A percentile compares a stretch with the other conserved stretches of the same genome.
Evolutionary conservation across 1,140 invertebrate species (phyloP).

Genomic region (Oscheius sp.): DNA sequence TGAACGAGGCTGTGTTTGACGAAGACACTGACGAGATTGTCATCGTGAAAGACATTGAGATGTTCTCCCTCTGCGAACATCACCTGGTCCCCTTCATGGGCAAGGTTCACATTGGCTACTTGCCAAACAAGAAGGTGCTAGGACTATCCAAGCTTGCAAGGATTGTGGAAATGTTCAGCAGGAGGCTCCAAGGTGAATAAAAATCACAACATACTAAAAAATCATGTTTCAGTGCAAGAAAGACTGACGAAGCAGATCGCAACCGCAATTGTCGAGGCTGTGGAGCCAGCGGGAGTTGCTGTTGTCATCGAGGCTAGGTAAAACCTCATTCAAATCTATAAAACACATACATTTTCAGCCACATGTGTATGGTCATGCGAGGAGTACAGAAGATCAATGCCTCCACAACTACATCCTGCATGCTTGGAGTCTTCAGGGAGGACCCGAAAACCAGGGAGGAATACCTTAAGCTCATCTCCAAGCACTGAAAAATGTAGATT

Average conservation of each 20-base stretch:
- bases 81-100: slow-evolving; percentile 98
- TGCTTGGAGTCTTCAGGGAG: slow-evolving; percentile 97
- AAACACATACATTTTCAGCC: slow-evolving; percentile 70
- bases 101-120: slow-evolving; percentile 91
- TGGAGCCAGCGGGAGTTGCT: slow-evolving; percentile 90
- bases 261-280: slow-evolving; percentile 89
- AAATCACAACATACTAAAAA: neutral
- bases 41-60: slow-evolving; percentile 98
- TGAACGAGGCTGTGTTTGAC: slow-evolving; percentile 96
- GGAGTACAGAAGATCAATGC: slow-evolving; percentile 99
- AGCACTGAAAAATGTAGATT: no score
- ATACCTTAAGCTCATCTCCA: slow-evolving; percentile 77
- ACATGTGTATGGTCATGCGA: slow-evolving; percentile 99
- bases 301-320: slow-evolving; percentile 98
- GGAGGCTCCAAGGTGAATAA: slow-evolving; percentile 83
- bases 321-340: slow-evolving; percentile 62
- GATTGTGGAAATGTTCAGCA: slow-evolving; percentile 93
- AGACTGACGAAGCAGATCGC: slow-evolving; percentile 96
- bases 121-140: slow-evolving; percentile 93
- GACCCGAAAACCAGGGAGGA: slow-evolving; percentile 98
- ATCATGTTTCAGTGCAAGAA: slow-evolving; percentile 83
- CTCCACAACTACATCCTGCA: slow-evolving; percentile 95
- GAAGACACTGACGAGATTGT: slow-evolving; percentile 99
- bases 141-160: slow-evolving; percentile 93
- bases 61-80: slow-evolving; percentile 99